Evolutionary conservation across 2,888 invertebrate genomes (phyloP), one percentile per base, ranked within the genome.

Genomic region (Drosophila cyrtoloma): DNA sequence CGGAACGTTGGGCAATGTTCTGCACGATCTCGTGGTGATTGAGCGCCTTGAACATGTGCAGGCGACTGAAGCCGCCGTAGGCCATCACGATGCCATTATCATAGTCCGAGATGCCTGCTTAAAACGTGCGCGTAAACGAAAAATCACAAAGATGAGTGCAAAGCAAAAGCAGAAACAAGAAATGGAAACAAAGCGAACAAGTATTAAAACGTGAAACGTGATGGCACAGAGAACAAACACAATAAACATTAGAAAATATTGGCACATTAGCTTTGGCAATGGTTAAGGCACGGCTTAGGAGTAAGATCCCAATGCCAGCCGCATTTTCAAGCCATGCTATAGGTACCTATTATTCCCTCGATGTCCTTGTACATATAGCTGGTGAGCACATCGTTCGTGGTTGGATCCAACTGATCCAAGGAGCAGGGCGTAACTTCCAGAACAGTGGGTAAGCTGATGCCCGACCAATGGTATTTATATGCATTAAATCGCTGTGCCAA

Each of bases 401-500:
- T 96, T 2, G 97, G 97, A 93, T 99, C 98, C 70, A 98, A 93
- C 93, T 99, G 99, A 92, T 99, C 97, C 65, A 99, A 93, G 35
- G 98, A 97, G 92, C 97, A 97, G 0, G 97, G 97, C n/a, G 97
- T 97, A 3, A 99, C 97, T 94, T 99, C 98, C 72, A 99, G 94
- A 32, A 97, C 95, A 26, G 98, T 96, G 0, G 98, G 98, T 51
- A 98, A 94, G 75, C 97, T 95, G 42, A 97, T 97, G 62, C 98
- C 98, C 56, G 98, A 98, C 99, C 99, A 99, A 91, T 99, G 99
- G 92, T 98, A 97, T 94, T 99, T 99, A 93, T 97, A 97, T 7
- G 97, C 98, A 94, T 97, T 96, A 94, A 96, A 98, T 90, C 96
- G 95, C 97, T 97, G 94, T 28, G 74, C 16, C 12, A 28, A 47